Evolutionary conservation across 2,888 invertebrate species (phyloP), one percentile per base, ranked within the genome.

Genomic region (Bugulina stolonifera): DNA sequence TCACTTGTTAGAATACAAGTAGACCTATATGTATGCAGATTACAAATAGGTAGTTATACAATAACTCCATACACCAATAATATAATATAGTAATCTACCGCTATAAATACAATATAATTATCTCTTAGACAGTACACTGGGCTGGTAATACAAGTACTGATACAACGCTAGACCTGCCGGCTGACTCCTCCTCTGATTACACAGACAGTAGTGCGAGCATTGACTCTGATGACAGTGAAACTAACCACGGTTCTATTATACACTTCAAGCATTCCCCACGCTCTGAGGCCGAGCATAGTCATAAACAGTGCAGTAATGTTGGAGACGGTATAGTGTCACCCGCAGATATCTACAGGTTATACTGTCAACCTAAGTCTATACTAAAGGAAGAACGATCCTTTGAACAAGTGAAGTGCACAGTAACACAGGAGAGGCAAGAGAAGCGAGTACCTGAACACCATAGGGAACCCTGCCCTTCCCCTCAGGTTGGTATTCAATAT

Each of bases 251-350:
- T 14, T 14, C 64, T 32, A 32, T 64, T 64, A 64, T 64, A 32
- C 64, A 64, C 32, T 64, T 64, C 34, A 64, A 64, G 32, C 64
- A 64, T 64, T 64, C 64, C 25, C 64, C 64, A 29, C 22, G 64
- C 2, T 64, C 64, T 32, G 18, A 43, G 5, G 32, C 29, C 2
- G 64, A 64, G 10, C 10, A 14, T 64, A n/a, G n/a, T n/a, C 25
- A 27, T 5, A 27, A 5, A 34, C 64, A 14, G 2, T 14, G 2
- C 2, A 25, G 5, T 29, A 14, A 64, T 14, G 64, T 29, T 2
- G 64, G 14, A 10, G 64, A 3, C 5, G 32, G 64, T 5, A 64
- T 64, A 14, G 18, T 14, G 10, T 64, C 64, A 2, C 64, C 64
- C 22, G 22, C 64, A 29, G 64, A 64, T 34, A 64, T 64, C 2